Evolutionary conservation across 2,797 vertebrate species (phyloP).

Genomic region (Premnoplex brunnescens): DNA sequence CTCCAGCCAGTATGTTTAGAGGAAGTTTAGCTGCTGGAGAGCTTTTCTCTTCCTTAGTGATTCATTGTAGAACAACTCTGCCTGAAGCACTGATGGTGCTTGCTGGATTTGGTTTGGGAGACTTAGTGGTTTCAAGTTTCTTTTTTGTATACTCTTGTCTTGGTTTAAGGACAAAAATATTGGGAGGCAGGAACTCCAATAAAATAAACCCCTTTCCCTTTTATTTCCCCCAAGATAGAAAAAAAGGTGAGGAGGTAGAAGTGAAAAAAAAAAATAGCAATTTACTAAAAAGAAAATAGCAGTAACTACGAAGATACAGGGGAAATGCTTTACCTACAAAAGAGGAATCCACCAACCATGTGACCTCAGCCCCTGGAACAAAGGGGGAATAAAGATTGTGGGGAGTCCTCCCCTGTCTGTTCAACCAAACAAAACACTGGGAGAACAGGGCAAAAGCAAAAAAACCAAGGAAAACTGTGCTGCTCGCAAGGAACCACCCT

Average conservation of each 20-base stretch:
- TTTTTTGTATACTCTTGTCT: not conserved
- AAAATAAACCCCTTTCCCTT: not conserved
- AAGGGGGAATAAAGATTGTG: not conserved
- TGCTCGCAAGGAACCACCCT: not conserved
- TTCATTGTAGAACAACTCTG: not conserved
- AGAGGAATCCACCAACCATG: not conserved
- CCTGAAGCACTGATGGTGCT: not conserved
- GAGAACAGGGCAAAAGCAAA: not conserved
- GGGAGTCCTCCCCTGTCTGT: not conserved
- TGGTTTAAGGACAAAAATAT: not conserved
- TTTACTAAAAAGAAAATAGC: not conserved
- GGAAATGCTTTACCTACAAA: not conserved
- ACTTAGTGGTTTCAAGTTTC: conserved; percentile 37
- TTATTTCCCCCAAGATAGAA: not conserved
- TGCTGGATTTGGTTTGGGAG: not conserved
- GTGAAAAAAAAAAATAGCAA: not conserved
- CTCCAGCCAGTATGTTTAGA: not conserved
- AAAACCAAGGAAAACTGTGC: not conserved
- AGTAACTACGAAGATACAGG: not conserved
- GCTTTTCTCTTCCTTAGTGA: not conserved
- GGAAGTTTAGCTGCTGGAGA: not conserved
- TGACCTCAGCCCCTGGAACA: not conserved
- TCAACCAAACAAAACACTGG: not conserved
- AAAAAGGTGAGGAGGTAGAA: not conserved
- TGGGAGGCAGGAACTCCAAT: not conserved